Evolutionary conservation across 1,140 invertebrate genomes (phyloP), one percentile per base, ranked within the genome.

Genomic region (Bombyx mandarina): DNA sequence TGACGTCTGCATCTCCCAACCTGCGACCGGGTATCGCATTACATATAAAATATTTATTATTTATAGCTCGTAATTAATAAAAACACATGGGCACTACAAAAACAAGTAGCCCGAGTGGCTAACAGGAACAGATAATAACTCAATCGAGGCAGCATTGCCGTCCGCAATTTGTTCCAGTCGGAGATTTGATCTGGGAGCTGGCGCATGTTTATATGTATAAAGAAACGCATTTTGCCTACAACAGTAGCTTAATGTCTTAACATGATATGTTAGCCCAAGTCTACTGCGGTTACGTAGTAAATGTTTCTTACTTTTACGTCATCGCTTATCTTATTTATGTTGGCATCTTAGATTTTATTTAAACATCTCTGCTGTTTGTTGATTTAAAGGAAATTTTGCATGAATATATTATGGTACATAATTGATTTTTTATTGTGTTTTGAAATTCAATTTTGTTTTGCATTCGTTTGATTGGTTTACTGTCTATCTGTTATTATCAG

Each of bases 121-220:
- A 82, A 82, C 83, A 86, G 83, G 83, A 86, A 86, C 80, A 77
- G 78, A 74, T 83, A 83, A 84, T 84, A 84, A 86, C 83, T 86
- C 83, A 86, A 86, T 86, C 77, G 82, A 76, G 64, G 71, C 71
- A 75, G 75, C 73, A 57, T 67, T 57, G 71, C 67, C 58, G 63
- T 71, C 51, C 69, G 67, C 80, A 72, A 86, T 86, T 86, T 79
- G 81, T 86, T 69, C 72, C 67, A 74, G 80, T 79, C 79, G 60
- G 7, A 75, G 83, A 86, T 86, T 79, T 68, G 73, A 86, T 86
- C 82, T 49, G 60, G 53, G 54, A 58, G 50, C 47, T 51, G 4
- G 26, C 22, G 50, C 22, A 8, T 22, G 18, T 9, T 68, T 75
- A 68, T 73, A 62, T 66, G 55, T 62, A 63, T 62, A 65, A 52